phyloP scores from a whole-genome alignment of 2,888 invertebrate species.

The Fissipunctia ypsillon region DNA sequence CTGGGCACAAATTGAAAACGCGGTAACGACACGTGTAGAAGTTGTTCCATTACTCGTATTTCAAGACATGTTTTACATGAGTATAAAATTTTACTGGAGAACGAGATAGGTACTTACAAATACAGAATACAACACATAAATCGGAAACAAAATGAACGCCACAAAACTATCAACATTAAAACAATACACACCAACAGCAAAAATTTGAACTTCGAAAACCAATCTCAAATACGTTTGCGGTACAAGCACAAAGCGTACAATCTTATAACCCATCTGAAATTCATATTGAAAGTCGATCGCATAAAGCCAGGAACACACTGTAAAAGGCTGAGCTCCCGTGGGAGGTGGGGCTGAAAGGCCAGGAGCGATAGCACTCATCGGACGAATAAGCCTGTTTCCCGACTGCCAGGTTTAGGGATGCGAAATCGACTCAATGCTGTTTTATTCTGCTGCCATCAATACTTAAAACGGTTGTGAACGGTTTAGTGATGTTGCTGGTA shows the following conservation, averaged over 20 bases:
- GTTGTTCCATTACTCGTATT: not conserved
- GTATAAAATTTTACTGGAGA: not conserved
- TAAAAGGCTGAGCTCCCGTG: conserved; percentile 88
- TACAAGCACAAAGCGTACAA: conserved; percentile 82
- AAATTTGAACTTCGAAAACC: conserved; percentile 76
- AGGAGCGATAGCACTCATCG: conserved; percentile 87
- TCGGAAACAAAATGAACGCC: not conserved
- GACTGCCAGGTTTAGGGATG: conserved; percentile 88
- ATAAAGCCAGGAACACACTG: conserved; percentile 87
- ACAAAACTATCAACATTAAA: conserved; percentile 26
- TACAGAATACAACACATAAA: too few species aligned
- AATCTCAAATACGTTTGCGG: conserved; percentile 83
- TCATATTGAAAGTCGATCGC: conserved; percentile 88
- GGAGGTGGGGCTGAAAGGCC: conserved; percentile 85
- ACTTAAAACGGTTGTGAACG: conserved; percentile 88
- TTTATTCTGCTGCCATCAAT: conserved; percentile 90
- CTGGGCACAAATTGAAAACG: conserved; percentile 32
- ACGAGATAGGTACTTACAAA: not conserved
- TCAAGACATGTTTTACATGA: not conserved
- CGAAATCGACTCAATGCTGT: conserved; percentile 89
- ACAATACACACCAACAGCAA: conserved; percentile 45
- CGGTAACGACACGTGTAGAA: not conserved
- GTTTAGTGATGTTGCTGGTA: conserved; percentile 73
- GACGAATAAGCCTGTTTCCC: conserved; percentile 90
- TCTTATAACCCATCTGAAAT: conserved; percentile 89